A percentile compares a stretch with the other conserved stretches of the same genome.
phyloP scores from a whole-genome alignment of 2,888 invertebrate species.

The Laspeyria flexula region DNA sequence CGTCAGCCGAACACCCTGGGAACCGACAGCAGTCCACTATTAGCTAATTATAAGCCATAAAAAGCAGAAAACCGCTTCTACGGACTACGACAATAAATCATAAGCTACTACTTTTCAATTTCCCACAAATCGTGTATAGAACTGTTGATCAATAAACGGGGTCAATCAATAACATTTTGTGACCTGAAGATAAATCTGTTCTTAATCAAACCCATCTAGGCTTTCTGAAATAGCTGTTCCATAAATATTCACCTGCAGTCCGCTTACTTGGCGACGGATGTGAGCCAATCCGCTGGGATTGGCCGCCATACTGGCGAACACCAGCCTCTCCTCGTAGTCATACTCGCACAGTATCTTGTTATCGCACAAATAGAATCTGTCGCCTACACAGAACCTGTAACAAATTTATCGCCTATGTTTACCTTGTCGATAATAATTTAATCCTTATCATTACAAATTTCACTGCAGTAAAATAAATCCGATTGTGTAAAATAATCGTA shows the following conservation, averaged over 20 bases:
- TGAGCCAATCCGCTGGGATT: conserved; percentile 95
- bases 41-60: conserved; percentile 23
- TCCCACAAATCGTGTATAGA: conserved; percentile 19
- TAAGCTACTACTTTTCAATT: conserved; percentile 1
- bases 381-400: conserved; percentile 96
- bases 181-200: conserved; percentile 26
- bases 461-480: conserved; percentile 12
- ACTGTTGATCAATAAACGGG: conserved; percentile 43
- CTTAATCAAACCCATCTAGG: conserved; percentile 44
- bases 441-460: conserved; percentile 11
- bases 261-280: conserved; percentile 93
- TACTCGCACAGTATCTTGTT: conserved; percentile 98
- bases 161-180: conserved; percentile 52
- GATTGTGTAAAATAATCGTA: not conserved
- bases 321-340: conserved; percentile 96
- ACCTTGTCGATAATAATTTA: conserved; percentile 10
- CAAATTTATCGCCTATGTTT: conserved; percentile 19
- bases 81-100: too few relatives aligned
- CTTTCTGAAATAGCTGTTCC: conserved; percentile 37
- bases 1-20: conserved; percentile 21
- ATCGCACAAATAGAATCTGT: conserved; percentile 96
- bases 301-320: conserved; percentile 95
- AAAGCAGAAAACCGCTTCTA: too few relatives aligned
- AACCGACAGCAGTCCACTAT: conserved; percentile 1
- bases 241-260: conserved; percentile 82